Percentiles rank a stretch among this genome's conserved stretches.
phyloP scores from a whole-genome alignment of 1,140 invertebrate genomes.

The Pteromalus puparum region DNA sequence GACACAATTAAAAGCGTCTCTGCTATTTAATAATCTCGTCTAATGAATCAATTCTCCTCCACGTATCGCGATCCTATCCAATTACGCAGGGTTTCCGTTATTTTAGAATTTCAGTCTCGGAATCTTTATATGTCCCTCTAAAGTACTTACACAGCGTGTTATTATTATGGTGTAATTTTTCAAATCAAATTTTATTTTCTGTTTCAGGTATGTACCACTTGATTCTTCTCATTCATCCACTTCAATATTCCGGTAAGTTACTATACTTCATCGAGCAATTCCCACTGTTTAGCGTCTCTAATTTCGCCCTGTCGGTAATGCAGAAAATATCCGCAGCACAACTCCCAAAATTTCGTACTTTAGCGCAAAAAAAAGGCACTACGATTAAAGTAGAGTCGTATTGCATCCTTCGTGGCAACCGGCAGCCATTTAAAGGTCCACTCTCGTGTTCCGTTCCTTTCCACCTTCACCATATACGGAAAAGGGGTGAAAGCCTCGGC shows the following conservation, averaged over 20 bases:
- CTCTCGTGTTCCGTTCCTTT: neutral
- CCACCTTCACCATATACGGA: neutral
- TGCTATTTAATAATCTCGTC: constrained; percentile 1
- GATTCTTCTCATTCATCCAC: too few relatives aligned
- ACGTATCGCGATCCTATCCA: constrained; percentile 17
- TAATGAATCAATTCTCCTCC: constrained; percentile 10
- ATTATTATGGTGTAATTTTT: too few relatives aligned
- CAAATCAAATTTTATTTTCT: too few relatives aligned
- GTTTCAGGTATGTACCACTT: too few relatives aligned
- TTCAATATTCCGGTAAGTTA: too few relatives aligned
- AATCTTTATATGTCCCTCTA: too few relatives aligned
- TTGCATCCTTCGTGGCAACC: neutral
- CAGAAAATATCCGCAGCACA: neutral
- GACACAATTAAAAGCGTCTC: constrained; percentile 30
- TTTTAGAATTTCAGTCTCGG: neutral
- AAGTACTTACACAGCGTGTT: too few relatives aligned
- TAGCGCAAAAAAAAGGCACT: neutral
- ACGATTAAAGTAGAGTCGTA: neutral
- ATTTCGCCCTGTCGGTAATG: too few relatives aligned
- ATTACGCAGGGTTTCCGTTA: neutral
- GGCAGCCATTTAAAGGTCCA: constrained; percentile 15
- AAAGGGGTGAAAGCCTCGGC: constrained; percentile 15
- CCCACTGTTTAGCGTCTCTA: too few relatives aligned
- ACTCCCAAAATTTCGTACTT: too few relatives aligned
- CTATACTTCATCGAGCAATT: too few relatives aligned